Evolutionary conservation across 2,113 vertebrate genomes (phyloP), one percentile per base, ranked within the genome.

Genomic region (Oncorhynchus nerka): DNA sequence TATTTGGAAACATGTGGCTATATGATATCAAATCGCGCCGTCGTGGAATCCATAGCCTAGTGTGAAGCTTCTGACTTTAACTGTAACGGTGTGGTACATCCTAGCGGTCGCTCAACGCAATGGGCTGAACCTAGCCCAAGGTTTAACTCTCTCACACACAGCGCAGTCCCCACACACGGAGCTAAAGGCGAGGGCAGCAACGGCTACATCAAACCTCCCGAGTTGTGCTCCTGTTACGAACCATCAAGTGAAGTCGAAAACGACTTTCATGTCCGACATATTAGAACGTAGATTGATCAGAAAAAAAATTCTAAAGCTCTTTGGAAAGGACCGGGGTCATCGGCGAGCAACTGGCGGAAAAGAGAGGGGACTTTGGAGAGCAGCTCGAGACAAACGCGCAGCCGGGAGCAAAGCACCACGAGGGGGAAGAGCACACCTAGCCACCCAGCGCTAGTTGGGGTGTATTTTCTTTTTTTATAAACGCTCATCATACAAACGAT

Each of bases 41-140:
- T 45, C 6, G 51, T 34, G 22, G 84, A 85, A 85, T 85, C 81
- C 79, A 78, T 79, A 79, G 51, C 15, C 12, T 19, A 55, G 61
- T 70, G 73, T 66, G n/a, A 55, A 81, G 80, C 79, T 81, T 76
- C 83, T 65, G 87, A 80, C 85, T 74, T 87, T 85, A 90, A 91
- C 84, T 91, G 89, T 79, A 92, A 93, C 92, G 83, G 90, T 83
- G 92, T 93, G 93, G 91, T 93, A 92, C 94, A 95, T 94, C 93
- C 94, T 92, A 95, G 94, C 88, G 92, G 95, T 81, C 73, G 90
- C 91, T 90, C 39, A 71, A 79, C 89, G 93, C 90, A 92, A 92
- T 91, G 90, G 93, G 93, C 91, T 92, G 90, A 92, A 89, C 91
- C 91, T 89, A 85, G 88, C 87, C 87, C 76, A 83, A 85, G 89